Percentiles rank a stretch among this genome's conserved stretches.
phyloP scores from a whole-genome alignment of 1,140 invertebrate genomes.

The Aphelenchoides avenae region DNA sequence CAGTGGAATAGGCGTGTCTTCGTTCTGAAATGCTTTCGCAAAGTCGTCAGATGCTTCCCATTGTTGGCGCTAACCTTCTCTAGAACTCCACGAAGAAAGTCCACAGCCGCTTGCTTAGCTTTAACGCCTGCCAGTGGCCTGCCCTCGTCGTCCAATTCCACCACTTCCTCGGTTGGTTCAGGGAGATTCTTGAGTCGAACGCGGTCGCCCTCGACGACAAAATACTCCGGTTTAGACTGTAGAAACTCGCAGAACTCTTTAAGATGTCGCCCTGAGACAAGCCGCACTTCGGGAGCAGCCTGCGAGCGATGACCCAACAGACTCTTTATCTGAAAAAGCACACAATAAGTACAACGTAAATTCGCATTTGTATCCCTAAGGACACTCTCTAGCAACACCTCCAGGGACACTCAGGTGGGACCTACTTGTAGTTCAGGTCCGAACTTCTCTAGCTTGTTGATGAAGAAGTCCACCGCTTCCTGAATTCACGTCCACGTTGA shows the following conservation, averaged over 20 bases:
- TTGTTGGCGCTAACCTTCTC: slow-evolving; percentile 41
- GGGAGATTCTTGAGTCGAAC: slow-evolving; percentile 67
- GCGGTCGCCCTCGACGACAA: slow-evolving; percentile 79
- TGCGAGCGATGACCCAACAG: slow-evolving; percentile 84
- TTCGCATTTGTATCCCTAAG: not conserved
- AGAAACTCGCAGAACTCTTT: slow-evolving; percentile 89
- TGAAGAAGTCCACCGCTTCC: slow-evolving; percentile 90
- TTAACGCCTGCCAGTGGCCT: slow-evolving; percentile 55
- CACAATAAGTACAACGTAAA: not conserved
- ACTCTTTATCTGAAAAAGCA: slow-evolving; percentile 71
- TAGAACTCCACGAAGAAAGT: slow-evolving; percentile 55
- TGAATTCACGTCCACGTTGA: too few relatives aligned
- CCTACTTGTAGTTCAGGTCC: slow-evolving; percentile 73
- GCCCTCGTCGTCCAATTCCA: slow-evolving; percentile 58
- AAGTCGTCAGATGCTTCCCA: not conserved
- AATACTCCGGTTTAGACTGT: slow-evolving; percentile 75
- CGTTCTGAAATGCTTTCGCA: slow-evolving; percentile 43
- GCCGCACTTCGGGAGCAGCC: slow-evolving; percentile 86
- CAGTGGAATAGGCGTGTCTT: slow-evolving; percentile 56
- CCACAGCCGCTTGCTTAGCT: slow-evolving; percentile 58
- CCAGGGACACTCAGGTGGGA: too few relatives aligned
- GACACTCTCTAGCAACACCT: slow-evolving; percentile 4
- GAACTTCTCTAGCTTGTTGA: slow-evolving; percentile 80
- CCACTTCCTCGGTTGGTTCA: slow-evolving; percentile 60
- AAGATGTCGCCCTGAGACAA: slow-evolving; percentile 85